A percentile compares a stretch with the other conserved stretches of the same genome.
Evolutionary conservation across 2,888 invertebrate genomes (phyloP).

Genomic region (Lasioglossum marginatum): DNA sequence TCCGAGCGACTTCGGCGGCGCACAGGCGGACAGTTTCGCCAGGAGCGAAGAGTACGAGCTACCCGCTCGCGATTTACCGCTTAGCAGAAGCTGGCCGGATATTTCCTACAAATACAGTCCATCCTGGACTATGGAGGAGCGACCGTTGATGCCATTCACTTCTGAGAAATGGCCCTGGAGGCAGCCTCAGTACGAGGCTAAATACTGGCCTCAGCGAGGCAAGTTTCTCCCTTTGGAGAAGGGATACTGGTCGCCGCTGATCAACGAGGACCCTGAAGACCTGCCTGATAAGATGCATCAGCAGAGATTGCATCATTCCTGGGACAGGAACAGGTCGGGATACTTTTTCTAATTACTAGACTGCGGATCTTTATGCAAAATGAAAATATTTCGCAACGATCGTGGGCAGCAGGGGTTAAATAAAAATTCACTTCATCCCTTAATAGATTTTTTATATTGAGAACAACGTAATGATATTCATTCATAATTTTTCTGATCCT

Average conservation of each 20-base stretch:
- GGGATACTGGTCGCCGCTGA: conserved; percentile 41
- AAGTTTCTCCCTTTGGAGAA: conserved; percentile 52
- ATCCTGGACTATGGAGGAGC: conserved; percentile 65
- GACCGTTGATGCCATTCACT: conserved; percentile 13
- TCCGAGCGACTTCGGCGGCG: conserved; percentile 33
- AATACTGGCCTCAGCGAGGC: conserved; percentile 63
- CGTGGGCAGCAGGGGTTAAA: no score
- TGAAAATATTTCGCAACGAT: no score
- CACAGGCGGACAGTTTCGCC: conserved; percentile 44
- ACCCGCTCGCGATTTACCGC: conserved; percentile 63
- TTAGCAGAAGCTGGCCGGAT: conserved; percentile 72
- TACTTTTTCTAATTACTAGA: background rate
- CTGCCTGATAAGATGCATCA: conserved; percentile 45
- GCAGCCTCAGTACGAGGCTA: conserved; percentile 43
- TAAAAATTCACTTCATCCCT: no score
- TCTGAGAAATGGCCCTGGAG: conserved; percentile 68
- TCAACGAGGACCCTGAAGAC: conserved; percentile 14
- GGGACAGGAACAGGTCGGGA: conserved; percentile 35
- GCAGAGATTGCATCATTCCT: conserved; percentile 40
- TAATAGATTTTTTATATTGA: no score
- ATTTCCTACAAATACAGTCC: conserved; percentile 64
- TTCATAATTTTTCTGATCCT: no score
- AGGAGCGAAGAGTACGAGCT: conserved; percentile 67
- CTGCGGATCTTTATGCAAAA: no score
- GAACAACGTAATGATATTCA: no score